Percentiles rank a stretch among this genome's conserved stretches.
Evolutionary conservation across 2,113 vertebrate genomes (phyloP).

Genomic region (Hystrix brachyura): DNA sequence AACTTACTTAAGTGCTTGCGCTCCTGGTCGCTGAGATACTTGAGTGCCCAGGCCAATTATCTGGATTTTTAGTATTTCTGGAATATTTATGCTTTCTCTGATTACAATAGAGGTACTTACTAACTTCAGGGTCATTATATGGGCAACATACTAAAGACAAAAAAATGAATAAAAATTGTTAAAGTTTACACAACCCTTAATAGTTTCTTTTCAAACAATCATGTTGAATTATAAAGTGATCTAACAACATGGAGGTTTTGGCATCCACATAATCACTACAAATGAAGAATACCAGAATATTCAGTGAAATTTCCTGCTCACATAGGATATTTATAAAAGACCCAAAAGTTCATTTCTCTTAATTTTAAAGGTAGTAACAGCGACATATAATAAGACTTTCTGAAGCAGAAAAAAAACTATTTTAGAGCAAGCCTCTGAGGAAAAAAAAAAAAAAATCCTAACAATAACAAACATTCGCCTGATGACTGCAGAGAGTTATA

Average conservation of each 20-base stretch:
- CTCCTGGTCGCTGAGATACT: constrained; percentile 96
- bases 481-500: not conserved
- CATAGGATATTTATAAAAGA: constrained; percentile 5
- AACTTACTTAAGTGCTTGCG: constrained; percentile 95
- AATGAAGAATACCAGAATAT: constrained; percentile 31
- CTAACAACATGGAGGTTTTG: not conserved
- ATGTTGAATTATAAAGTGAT: not conserved
- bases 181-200: constrained; percentile 21
- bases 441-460: constrained; percentile 31
- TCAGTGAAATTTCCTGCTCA: not conserved
- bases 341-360: constrained; percentile 10
- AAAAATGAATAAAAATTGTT: constrained; percentile 68
- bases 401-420: not conserved
- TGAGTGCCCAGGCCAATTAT: constrained; percentile 95
- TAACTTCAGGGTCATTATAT: constrained; percentile 94
- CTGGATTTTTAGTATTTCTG: constrained; percentile 96
- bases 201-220: constrained; percentile 40
- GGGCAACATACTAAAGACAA: constrained; percentile 93
- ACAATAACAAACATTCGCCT: not conserved
- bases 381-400: not conserved
- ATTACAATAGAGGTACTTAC: constrained; percentile 94
- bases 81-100: constrained; percentile 91
- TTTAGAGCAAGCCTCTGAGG: constrained; percentile 22
- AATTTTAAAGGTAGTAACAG: constrained; percentile 23
- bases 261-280: not conserved